Evolutionary conservation across 1,140 invertebrate genomes (phyloP).

Genomic region (Drosophila tristis): DNA sequence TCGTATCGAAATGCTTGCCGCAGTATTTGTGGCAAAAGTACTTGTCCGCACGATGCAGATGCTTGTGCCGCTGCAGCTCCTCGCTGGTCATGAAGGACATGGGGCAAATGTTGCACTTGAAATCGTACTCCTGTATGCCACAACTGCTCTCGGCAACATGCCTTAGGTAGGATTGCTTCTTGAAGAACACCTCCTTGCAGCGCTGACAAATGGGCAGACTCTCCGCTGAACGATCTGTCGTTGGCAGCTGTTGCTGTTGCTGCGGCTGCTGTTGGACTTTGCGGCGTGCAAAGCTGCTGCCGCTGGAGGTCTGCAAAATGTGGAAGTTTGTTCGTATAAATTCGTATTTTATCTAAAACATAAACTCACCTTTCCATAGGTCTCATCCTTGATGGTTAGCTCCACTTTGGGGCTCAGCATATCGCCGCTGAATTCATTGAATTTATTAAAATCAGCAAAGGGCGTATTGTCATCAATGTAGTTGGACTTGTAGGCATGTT

Average conservation of each 20-base stretch:
- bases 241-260: conserved; percentile 59
- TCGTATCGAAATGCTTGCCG: conserved; percentile 74
- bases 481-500: conserved; percentile 70
- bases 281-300: conserved; percentile 66
- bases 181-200: conserved; percentile 81
- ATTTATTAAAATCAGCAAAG: conserved; percentile 71
- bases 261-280: conserved; percentile 59
- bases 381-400: conserved; percentile 61
- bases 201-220: conserved; percentile 75
- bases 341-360: too few species aligned
- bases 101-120: conserved; percentile 76
- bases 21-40: conserved; percentile 82
- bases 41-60: conserved; percentile 65
- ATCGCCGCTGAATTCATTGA: conserved; percentile 58
- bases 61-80: conserved; percentile 70
- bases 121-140: conserved; percentile 77
- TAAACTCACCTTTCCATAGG: conserved; percentile 51
- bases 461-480: conserved; percentile 74
- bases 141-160: conserved; percentile 76
- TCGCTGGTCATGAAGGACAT: conserved; percentile 78
- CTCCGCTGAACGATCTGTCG: conserved; percentile 58
- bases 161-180: conserved; percentile 68
- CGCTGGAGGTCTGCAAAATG: conserved; percentile 53
- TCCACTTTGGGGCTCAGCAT: conserved; percentile 72
- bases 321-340: not conserved